Evolutionary conservation across 2,888 invertebrate species (phyloP), one percentile per base, ranked within the genome.

Genomic region (Drosophila nr. fundita): DNA sequence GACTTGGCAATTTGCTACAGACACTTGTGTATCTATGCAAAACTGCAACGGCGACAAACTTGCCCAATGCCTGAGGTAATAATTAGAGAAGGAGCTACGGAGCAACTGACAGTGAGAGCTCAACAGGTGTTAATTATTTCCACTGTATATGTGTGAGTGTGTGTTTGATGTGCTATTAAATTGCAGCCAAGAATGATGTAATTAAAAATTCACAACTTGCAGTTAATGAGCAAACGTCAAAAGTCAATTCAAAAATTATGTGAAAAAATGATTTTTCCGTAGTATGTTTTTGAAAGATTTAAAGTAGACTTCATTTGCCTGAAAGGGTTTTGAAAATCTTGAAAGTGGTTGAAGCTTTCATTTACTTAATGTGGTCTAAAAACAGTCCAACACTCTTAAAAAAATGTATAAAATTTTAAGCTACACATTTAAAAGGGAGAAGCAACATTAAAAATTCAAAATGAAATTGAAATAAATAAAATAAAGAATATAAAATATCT

Each of bases 1-100:
- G 67, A 68, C 70, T 58, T 48, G 52, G 76, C 65, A 68, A 86
- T 87, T 86, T 83, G 73, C 82, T 45, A 21, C 74, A 73, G 79
- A 81, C 82, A 84, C 67, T 75, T 59, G 45, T 15, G 2, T 4
- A 1, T 24, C 21, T 15, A 38, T 73, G 83, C 69, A 78, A 45
- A 79, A 68, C 40, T 68, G 74, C 76, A 68, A 62, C 48, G 57
- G 75, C 40, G 75, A 74, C 75, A 59, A 68, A 30, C 48, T 73
- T 73, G 73, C 66, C 60, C 73, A 73, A 73, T 73, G 49, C 30
- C 11, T 40, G 45, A 27, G 40, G 53, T 42, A 70, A 70, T 34
- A n/a, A 29, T 18, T 7, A 32, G 18, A 18, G 38, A 52, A 4
- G 40, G 27, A 61, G 42, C 48, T n/a, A 21, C 32, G 11, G 36